Conservation (phyloP, 2,888 invertebrate species). For the Lordiphosa fenestrarum region DNA sequence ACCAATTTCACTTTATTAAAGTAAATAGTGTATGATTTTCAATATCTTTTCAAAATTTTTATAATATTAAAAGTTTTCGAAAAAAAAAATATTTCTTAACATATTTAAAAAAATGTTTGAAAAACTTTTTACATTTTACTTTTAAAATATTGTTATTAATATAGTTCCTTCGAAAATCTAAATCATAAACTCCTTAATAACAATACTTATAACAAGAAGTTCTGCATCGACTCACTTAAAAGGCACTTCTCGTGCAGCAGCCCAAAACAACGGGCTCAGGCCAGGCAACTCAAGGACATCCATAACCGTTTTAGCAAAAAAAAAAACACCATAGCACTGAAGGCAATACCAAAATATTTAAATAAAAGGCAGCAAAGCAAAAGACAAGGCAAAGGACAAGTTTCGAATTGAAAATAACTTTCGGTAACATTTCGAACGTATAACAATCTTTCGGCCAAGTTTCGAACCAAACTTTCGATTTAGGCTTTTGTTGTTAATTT, state of each 20-base stretch:
- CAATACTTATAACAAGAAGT: too few species aligned
- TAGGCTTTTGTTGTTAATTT: conserved; percentile 67
- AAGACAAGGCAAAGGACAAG: conserved; percentile 62
- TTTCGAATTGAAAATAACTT: conserved; percentile 63
- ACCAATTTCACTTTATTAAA: too few species aligned
- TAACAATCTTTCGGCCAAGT: conserved; percentile 58
- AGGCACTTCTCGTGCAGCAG: background rate
- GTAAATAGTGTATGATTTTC: too few species aligned
- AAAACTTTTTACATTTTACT: too few species aligned
- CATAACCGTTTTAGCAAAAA: conserved; percentile 83
- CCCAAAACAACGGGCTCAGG: conserved; percentile 16
- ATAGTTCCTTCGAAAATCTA: too few species aligned
- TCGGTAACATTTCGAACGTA: conserved; percentile 67
- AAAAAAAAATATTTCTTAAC: too few species aligned
- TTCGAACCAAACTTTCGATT: conserved; percentile 68
- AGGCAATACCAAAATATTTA: conserved; percentile 82
- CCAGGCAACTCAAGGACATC: conserved; percentile 80
- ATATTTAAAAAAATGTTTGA: too few species aligned
- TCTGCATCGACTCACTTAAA: too few species aligned
- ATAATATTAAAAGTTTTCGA: too few species aligned
- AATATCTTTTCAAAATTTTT: too few species aligned
- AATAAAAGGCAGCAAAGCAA: conserved; percentile 35
- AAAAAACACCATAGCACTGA: conserved; percentile 87
- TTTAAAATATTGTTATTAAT: too few species aligned
- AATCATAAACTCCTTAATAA: too few species aligned